A percentile compares a stretch with the other conserved stretches of the same genome.
Evolutionary conservation across 2,113 vertebrate genomes (phyloP).

Genomic region (Bos indicus): DNA sequence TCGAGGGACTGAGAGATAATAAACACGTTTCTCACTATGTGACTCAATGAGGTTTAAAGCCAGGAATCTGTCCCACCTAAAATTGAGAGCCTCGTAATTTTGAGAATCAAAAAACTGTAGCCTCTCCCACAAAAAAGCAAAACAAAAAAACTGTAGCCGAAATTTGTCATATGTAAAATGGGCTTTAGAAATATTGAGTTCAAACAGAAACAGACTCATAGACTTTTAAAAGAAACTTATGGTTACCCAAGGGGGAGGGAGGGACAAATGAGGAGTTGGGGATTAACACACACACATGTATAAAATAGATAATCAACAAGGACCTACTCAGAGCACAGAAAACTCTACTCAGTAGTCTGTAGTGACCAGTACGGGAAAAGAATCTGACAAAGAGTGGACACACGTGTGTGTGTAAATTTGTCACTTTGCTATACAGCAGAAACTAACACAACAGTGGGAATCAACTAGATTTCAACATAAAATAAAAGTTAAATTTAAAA

Average conservation of each 20-base stretch:
- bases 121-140: neutral
- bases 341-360: accelerated
- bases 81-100: neutral
- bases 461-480: neutral
- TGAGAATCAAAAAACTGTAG: neutral
- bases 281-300: neutral
- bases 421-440: neutral
- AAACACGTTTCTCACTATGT: neutral
- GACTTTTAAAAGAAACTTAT: neutral
- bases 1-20: neutral
- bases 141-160: neutral
- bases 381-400: neutral
- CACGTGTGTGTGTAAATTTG: accelerated
- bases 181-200: neutral
- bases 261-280: neutral
- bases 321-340: neutral
- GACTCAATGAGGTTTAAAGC: neutral
- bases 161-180: neutral
- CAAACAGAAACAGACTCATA: neutral
- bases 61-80: neutral
- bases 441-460: neutral
- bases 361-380: neutral
- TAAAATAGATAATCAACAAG: neutral
- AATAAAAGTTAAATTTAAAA: neutral
- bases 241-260: neutral